Percentiles rank a stretch among this genome's conserved stretches.
phyloP scores from a whole-genome alignment of 2,797 vertebrate genomes.

The Alfaro cultratus region DNA sequence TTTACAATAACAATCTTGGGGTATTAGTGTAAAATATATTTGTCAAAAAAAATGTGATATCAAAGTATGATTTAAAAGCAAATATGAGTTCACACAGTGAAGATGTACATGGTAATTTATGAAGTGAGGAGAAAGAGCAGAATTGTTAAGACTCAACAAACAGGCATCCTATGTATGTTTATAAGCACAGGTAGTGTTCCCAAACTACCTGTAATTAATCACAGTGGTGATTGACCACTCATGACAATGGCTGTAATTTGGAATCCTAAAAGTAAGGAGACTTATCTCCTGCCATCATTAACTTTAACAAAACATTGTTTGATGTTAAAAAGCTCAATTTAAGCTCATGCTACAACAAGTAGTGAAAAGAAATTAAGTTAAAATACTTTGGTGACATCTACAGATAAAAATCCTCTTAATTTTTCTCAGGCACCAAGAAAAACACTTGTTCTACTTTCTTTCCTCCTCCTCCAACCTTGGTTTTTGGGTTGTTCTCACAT shows the following conservation, averaged over 20 bases:
- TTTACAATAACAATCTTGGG: not conserved
- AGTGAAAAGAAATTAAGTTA: not conserved
- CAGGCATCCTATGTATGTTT: not conserved
- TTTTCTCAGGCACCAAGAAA: not conserved
- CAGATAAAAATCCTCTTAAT: not conserved
- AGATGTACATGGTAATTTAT: not conserved
- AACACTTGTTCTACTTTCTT: not conserved
- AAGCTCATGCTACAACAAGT: not conserved
- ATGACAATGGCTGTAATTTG: not conserved
- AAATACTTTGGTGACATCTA: not conserved
- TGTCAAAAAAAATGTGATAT: not conserved
- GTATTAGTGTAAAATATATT: not conserved
- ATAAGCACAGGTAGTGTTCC: not conserved
- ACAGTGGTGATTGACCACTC: not conserved
- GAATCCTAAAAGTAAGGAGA: not conserved
- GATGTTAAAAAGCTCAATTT: not conserved
- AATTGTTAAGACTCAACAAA: not conserved
- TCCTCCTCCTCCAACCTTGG: not conserved
- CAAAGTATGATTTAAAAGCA: not conserved
- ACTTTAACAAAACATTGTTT: not conserved
- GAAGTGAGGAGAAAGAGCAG: not conserved
- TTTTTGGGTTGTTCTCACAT: not conserved
- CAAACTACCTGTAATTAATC: not conserved
- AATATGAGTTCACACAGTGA: not conserved
- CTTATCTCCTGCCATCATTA: not conserved